A percentile compares a stretch with the other conserved stretches of the same genome.
Conservation (phyloP, 2,797 vertebrate species). For the Botia kubotai region DNA sequence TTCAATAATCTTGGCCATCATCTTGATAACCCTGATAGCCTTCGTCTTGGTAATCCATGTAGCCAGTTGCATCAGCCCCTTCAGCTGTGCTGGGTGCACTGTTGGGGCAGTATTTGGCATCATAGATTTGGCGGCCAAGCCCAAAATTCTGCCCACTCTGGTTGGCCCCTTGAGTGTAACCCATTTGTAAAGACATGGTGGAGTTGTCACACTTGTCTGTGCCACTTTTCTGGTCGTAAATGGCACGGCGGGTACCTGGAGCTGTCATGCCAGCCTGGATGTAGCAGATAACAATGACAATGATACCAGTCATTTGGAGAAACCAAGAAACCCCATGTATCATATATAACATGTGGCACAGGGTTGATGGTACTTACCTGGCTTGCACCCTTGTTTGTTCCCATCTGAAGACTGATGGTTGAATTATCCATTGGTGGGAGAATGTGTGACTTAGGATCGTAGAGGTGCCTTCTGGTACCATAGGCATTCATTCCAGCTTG, state of each 20-base stretch:
- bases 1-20: conserved; percentile 77
- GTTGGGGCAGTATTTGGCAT: conserved; percentile 92
- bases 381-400: conserved; percentile 94
- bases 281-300: background rate
- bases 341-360: background rate
- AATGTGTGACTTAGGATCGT: conserved; percentile 88
- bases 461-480: conserved; percentile 89
- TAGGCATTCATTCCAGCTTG: conserved; percentile 94
- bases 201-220: conserved; percentile 94
- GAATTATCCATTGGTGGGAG: conserved; percentile 90
- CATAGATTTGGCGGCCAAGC: conserved; percentile 89
- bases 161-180: conserved; percentile 88
- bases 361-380: conserved; percentile 79
- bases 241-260: conserved; percentile 90
- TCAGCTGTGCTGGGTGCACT: conserved; percentile 58
- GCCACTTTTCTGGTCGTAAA: conserved; percentile 89
- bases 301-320: background rate
- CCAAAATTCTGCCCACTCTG: conserved; percentile 93
- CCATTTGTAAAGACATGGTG: conserved; percentile 96
- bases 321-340: background rate
- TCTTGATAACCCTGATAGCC: conserved; percentile 80
- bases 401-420: conserved; percentile 98
- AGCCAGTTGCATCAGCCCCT: conserved; percentile 58
- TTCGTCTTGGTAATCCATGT: conserved; percentile 76
- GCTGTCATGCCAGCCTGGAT: conserved; percentile 92